Percentiles rank a stretch among this genome's conserved stretches.
phyloP scores from a whole-genome alignment of 2,888 invertebrate species.

The Deilephila elpenor region DNA sequence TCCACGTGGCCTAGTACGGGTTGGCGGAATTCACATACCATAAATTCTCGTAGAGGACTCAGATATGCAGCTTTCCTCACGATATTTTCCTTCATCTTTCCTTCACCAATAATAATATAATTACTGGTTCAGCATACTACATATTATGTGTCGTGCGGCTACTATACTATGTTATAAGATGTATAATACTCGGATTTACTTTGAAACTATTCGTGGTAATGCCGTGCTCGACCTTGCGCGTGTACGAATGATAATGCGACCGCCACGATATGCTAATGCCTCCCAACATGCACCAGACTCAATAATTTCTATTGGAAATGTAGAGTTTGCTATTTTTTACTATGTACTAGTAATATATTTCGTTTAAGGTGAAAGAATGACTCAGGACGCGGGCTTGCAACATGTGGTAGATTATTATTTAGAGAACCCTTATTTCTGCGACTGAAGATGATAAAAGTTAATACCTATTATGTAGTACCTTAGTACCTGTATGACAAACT shows the following conservation, averaged over 20 bases:
- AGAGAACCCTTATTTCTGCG: too few relatives aligned
- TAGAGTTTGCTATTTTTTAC: neutral
- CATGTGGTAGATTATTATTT: too few relatives aligned
- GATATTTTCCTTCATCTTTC: too few relatives aligned
- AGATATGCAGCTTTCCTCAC: too few relatives aligned
- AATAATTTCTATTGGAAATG: conserved; percentile 6
- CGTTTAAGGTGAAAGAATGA: neutral
- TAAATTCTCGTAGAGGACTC: too few relatives aligned
- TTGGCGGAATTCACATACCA: neutral
- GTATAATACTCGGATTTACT: neutral
- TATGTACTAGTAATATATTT: neutral
- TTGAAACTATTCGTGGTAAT: conserved; percentile 5
- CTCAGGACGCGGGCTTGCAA: too few relatives aligned
- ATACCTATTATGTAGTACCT: too few relatives aligned
- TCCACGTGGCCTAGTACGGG: neutral
- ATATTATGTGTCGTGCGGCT: neutral
- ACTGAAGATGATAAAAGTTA: too few relatives aligned
- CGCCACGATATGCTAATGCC: conserved; percentile 4
- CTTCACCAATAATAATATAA: too few relatives aligned
- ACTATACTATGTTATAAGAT: neutral
- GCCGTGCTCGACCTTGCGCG: conserved; percentile 3
- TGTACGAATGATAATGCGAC: conserved; percentile 12
- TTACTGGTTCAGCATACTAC: too few relatives aligned
- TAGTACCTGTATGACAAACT: too few relatives aligned
- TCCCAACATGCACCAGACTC: neutral